Evolutionary conservation across 2,113 vertebrate species (phyloP).

Genomic region (Scytalopus superciliaris): DNA sequence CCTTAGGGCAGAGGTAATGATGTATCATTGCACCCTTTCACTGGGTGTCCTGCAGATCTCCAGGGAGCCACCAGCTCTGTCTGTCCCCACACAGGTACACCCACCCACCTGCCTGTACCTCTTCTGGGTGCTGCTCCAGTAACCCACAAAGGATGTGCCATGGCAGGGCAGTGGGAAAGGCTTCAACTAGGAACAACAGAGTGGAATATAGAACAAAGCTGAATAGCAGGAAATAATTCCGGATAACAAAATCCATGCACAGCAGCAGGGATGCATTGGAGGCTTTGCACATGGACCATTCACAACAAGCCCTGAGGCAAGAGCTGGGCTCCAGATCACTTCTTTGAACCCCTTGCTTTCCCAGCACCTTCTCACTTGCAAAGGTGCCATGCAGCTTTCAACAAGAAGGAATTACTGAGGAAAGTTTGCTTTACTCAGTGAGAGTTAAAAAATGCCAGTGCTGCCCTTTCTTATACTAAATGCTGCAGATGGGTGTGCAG

Average conservation of each 20-base stretch:
- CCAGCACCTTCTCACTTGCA: background rate
- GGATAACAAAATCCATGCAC: background rate
- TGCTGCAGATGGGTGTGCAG: rapidly evolving
- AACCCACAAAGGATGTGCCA: background rate
- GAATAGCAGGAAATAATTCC: constrained; percentile 44
- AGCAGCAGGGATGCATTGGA: rapidly evolving
- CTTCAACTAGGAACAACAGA: background rate
- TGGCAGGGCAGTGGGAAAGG: rapidly evolving
- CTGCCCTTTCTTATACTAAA: background rate
- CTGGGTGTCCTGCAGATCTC: background rate
- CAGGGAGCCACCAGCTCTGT: background rate
- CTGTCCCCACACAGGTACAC: background rate
- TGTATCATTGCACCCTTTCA: rapidly evolving
- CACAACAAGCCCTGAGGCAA: rapidly evolving
- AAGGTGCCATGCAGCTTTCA: rapidly evolving
- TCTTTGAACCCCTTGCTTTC: background rate
- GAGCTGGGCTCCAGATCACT: background rate
- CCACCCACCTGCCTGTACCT: background rate
- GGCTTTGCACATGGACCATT: background rate
- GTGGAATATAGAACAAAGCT: background rate
- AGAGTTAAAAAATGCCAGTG: background rate
- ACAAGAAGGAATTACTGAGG: background rate
- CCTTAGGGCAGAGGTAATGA: background rate
- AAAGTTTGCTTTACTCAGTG: background rate
- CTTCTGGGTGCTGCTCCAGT: background rate